Evolutionary conservation across 1,140 invertebrate genomes (phyloP), one percentile per base, ranked within the genome.

Genomic region (Lepidurus packardi): DNA sequence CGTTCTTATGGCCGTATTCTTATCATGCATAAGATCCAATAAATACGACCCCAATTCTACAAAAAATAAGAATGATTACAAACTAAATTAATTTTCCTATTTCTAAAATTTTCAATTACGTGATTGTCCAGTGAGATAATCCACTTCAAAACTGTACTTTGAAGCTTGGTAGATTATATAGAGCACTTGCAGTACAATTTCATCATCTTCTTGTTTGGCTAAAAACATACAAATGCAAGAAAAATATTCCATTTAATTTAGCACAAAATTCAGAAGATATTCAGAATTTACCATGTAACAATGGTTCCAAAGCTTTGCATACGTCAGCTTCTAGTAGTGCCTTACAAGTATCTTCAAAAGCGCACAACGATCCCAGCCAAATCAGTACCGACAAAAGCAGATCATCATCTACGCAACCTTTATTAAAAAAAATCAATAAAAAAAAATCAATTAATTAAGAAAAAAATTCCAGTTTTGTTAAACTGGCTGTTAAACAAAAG

Each of bases 11-110:
- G 94, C 90, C 79, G 91, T 89, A 87, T 98, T 98, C 85, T 97
- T 97, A 84, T 99, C 96, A 85, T 98, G 94, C 92, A 99, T 94
- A 77, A 99, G 87, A 86, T 99, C 97, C 78, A 99, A 94, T n/a
- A 99, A 88, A 86, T 98, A 98, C 1, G 95, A 94, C 42, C 95
- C 93, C 25, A 94, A 94, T 85, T 96, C 93, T 91, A 84, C 77
- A 87, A 85, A 73, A 79, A 73, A 76, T 21, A n/a, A 21, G 34
- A 65, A 25, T 34, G n/a, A n/a, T n/a, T n/a, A n/a, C n/a, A n/a
- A n/a, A n/a, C n/a, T n/a, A n/a, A n/a, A n/a, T n/a, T n/a, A n/a
- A n/a, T n/a, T n/a, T 34, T 34, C 2, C 3, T 34, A 34, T 34
- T 34, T 34, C 25, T 47, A 47, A 65, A 21, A 65, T 65, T 4